Percentiles rank a stretch among this genome's conserved stretches.
phyloP scores from a whole-genome alignment of 2,888 invertebrate genomes.

The Yponomeuta malinellus region DNA sequence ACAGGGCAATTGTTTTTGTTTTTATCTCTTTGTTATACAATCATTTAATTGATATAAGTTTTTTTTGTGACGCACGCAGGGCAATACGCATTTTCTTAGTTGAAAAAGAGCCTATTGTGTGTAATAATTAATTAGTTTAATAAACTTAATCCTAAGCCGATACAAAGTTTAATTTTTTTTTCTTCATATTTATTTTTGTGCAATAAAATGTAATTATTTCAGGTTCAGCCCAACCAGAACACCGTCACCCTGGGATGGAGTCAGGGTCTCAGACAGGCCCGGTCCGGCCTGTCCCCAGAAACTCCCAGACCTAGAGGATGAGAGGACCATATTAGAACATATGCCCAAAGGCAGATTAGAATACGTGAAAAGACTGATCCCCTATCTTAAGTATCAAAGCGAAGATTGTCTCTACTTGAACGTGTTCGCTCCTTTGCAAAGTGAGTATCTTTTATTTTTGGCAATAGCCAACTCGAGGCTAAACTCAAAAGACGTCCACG shows the following conservation, averaged over 20 bases:
- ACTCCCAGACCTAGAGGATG: slow-evolving; percentile 88
- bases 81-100: no score
- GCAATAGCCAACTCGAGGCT: not conserved
- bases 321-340: slow-evolving; percentile 85
- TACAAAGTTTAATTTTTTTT: no score
- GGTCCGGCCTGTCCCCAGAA: slow-evolving; percentile 95
- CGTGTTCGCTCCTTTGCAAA: slow-evolving; percentile 96
- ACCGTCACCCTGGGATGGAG: slow-evolving; percentile 93
- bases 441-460: slow-evolving; percentile 72
- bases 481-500: no score
- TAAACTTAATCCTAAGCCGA: no score
- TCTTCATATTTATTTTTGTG: no score
- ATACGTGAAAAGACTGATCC: slow-evolving; percentile 91
- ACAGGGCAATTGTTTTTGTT: no score
- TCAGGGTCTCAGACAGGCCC: slow-evolving; percentile 85
- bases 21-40: no score
- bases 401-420: slow-evolving; percentile 99
- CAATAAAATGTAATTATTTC: slow-evolving; percentile 16
- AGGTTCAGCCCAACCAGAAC: slow-evolving; percentile 96
- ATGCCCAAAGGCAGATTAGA: slow-evolving; percentile 95
- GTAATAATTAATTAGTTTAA: no score
- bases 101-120: no score
- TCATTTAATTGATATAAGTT: no score
- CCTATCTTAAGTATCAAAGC: slow-evolving; percentile 93
- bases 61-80: no score